A percentile compares a stretch with the other conserved stretches of the same genome.
phyloP scores from a whole-genome alignment of 2,888 invertebrate species.

The Calameuta pallipes region DNA sequence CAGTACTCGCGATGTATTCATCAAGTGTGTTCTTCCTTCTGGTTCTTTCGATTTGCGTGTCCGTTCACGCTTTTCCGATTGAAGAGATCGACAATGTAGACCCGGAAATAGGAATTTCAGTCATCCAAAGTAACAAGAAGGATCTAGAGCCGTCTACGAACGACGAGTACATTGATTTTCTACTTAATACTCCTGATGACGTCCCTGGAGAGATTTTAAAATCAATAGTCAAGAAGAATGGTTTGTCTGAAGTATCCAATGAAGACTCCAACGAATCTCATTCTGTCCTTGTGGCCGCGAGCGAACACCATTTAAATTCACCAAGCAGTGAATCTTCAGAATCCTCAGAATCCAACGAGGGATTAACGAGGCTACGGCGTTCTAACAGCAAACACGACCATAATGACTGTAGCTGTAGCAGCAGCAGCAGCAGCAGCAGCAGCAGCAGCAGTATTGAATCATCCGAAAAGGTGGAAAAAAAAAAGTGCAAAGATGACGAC shows the following conservation, averaged over 20 bases:
- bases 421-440: background rate
- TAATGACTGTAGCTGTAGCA: background rate
- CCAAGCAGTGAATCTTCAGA: background rate
- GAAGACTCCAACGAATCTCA: background rate
- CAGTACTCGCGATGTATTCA: background rate
- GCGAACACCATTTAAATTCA: background rate
- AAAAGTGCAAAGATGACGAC: background rate
- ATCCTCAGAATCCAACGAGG: conserved; percentile 6
- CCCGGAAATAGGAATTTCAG: background rate
- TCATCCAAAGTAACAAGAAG: background rate
- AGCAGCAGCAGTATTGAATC: background rate
- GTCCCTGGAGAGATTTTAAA: background rate
- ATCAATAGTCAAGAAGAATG: background rate
- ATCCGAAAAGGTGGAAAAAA: background rate
- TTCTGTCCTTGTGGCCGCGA: background rate
- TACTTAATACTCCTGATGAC: background rate
- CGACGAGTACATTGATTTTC: background rate
- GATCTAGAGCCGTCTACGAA: background rate
- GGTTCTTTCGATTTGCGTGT: background rate
- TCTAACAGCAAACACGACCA: background rate
- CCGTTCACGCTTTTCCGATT: background rate
- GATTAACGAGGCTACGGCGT: background rate
- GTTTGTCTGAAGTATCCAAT: background rate
- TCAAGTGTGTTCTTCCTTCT: background rate
- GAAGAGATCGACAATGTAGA: background rate